These are phyloP conservation scores for Caenorhabditis afra DNA, from an alignment of 2,888 invertebrate species.

Conservation along the genomic window DNA sequence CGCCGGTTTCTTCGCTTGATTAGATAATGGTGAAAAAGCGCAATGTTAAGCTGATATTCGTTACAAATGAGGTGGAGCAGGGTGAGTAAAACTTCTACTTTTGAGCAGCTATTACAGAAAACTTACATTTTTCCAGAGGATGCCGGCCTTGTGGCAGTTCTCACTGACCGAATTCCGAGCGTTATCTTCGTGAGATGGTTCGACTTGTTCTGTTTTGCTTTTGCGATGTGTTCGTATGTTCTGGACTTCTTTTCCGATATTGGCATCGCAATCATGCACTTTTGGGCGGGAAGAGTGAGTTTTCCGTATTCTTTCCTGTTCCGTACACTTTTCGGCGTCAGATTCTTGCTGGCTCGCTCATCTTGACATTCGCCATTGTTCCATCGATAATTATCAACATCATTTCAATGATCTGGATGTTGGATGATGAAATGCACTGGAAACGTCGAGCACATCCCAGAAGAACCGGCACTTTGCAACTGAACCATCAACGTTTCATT, in stretches of 20 bases:
- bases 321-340: constrained; percentile 19
- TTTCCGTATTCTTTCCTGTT: not conserved
- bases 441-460: constrained; percentile 26
- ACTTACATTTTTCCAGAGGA: constrained; percentile 61
- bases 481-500: constrained; percentile 31
- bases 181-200: constrained; percentile 63
- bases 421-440: constrained; percentile 59
- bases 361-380: constrained; percentile 56
- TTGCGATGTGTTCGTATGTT: constrained; percentile 71
- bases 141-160: constrained; percentile 42
- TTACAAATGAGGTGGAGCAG: constrained; percentile 6
- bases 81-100: constrained; percentile 1
- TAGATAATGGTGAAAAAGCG: not conserved
- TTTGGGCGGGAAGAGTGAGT: constrained; percentile 62
- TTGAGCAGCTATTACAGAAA: too few relatives aligned
- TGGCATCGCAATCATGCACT: constrained; percentile 63
- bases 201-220: constrained; percentile 71
- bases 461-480: constrained; percentile 33
- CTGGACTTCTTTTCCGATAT: constrained; percentile 69
- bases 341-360: constrained; percentile 45
- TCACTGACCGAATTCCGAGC: constrained; percentile 69
- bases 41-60: constrained; percentile 16
- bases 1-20: not conserved
- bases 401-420: constrained; percentile 66
- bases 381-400: constrained; percentile 70